A percentile compares a stretch with the other conserved stretches of the same genome.
Evolutionary conservation across 2,113 vertebrate genomes (phyloP).

Genomic region (Leucopsar rothschildi): DNA sequence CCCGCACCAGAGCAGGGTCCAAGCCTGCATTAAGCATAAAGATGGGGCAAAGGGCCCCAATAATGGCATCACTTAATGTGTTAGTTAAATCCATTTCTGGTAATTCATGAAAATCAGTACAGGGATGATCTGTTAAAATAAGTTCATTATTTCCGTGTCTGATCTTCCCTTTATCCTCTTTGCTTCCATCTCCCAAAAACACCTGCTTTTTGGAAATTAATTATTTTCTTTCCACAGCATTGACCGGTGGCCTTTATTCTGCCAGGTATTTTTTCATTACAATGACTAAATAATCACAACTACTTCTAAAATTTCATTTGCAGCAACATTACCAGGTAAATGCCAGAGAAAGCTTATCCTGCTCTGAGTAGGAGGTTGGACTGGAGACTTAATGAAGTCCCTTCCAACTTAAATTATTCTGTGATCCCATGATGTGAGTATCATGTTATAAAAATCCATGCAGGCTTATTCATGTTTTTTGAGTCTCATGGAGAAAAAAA

Average conservation of each 20-base stretch:
- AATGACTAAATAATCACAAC: neutral
- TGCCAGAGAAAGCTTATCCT: neutral
- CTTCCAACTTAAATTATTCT: neutral
- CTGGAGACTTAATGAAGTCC: neutral
- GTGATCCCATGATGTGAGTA: neutral
- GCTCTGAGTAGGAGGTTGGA: neutral
- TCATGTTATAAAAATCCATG: constrained; percentile 2
- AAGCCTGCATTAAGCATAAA: neutral
- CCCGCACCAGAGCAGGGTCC: neutral
- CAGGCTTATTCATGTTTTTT: constrained; percentile 34
- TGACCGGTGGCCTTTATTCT: neutral
- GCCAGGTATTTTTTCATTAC: neutral
- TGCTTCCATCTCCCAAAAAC: neutral
- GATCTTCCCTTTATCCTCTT: neutral
- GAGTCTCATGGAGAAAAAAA: neutral
- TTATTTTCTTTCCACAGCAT: neutral
- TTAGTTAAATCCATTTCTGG: neutral
- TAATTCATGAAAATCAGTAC: neutral
- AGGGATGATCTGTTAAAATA: neutral
- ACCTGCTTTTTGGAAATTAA: neutral
- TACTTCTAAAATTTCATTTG: neutral
- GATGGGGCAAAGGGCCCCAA: neutral
- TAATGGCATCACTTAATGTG: neutral
- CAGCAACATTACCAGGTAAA: neutral
- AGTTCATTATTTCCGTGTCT: neutral